These are phyloP conservation scores for Nipponia nippon DNA, from an alignment of 2,113 vertebrate genomes.

Conservation along the genomic window DNA sequence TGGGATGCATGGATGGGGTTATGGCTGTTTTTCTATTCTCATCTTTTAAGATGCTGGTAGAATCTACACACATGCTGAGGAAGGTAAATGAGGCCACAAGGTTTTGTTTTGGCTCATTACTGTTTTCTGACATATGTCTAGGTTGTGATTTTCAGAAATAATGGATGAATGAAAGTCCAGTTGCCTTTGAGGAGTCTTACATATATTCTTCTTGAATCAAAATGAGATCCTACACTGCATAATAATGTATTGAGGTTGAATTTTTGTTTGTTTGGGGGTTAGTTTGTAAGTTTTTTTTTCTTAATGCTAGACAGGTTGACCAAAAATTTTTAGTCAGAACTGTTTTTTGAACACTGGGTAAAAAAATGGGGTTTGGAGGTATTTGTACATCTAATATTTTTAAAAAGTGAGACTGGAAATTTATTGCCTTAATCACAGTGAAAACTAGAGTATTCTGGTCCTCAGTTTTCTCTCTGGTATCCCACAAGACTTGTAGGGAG, in stretches of 20 bases:
- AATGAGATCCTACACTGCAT: background rate
- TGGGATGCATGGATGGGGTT: background rate
- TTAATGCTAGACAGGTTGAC: background rate
- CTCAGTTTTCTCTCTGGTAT: background rate
- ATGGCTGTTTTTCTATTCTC: background rate
- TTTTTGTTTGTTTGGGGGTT: background rate
- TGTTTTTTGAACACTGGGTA: fast-evolving
- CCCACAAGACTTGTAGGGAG: background rate
- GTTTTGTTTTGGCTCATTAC: background rate
- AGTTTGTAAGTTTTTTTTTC: background rate
- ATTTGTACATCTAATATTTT: background rate
- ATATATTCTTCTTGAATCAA: background rate
- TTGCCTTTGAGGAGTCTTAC: background rate
- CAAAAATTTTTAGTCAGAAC: background rate
- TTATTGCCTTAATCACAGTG: background rate
- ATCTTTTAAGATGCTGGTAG: background rate
- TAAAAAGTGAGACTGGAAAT: background rate
- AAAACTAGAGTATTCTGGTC: background rate
- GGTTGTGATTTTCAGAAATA: background rate
- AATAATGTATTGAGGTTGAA: background rate
- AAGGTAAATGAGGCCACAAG: background rate
- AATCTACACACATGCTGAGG: background rate
- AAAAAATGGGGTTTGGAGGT: background rate
- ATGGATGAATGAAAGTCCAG: background rate
- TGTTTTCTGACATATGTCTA: background rate